Evolutionary conservation across 2,113 vertebrate genomes (phyloP), one percentile per base, ranked within the genome.

Genomic region (Copsychus sechellarum): DNA sequence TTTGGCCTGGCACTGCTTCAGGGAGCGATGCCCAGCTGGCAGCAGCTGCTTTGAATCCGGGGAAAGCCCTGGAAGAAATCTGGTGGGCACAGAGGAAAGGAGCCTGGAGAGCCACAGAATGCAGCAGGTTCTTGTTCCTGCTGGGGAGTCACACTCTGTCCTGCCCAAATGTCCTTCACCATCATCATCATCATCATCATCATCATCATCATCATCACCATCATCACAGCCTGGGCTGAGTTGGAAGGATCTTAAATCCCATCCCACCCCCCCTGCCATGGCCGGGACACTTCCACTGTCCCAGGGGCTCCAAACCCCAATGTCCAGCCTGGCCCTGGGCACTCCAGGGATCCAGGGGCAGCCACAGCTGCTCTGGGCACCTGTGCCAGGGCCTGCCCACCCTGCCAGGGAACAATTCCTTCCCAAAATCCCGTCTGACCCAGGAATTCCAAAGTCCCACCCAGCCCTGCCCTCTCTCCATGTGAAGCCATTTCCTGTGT

Each of bases 221-320:
- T 40, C 40, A 40, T 40, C 40, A 40, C 40, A 40, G 40, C 40
- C 40, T 40, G 40, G 9, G 7, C 0, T 16, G 26, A 3, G 25
- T 1, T 28, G 36, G 36, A 43, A 29, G 15, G 23, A 29, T 9
- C 7, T n/a, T 5, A 66, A 51, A 73, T 0, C 22, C 2, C 33
- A 13, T n/a, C 0, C 67, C 33, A 3, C 0, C 67, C 66, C 24
- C 20, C n/a, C 29, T 2, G 15, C n/a, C 60, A 8, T 3, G 24
- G 40, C 40, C 14, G 73, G 48, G 65, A 62, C 74, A 29, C 21
- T 71, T 0, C 48, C 48, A 17, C 65, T 29, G 6, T 2, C 29
- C 85, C 66, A 48, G 34, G 17, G 4, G 42, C 11, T 56, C 57
- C 48, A 5, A 3, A 3, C 11, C 31, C 67, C 18, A 51, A 0